Conservation (phyloP, 2,113 vertebrate genomes). For the Saguinus midas region DNA sequence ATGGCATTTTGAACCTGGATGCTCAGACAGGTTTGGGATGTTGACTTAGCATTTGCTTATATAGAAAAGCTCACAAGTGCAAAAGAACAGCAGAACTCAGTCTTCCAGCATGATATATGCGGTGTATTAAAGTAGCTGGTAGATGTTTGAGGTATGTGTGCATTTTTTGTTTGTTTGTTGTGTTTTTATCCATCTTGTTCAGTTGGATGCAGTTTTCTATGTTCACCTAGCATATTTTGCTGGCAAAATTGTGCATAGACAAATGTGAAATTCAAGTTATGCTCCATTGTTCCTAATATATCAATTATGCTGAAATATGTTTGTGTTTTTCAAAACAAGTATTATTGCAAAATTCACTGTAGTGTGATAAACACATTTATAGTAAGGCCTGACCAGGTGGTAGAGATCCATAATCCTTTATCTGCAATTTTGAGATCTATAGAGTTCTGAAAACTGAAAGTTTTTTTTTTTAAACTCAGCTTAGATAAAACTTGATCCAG, state of each 20-base stretch:
- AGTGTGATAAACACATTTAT: neutral
- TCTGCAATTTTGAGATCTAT: neutral
- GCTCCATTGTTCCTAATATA: neutral
- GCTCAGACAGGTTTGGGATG: neutral
- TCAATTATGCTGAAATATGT: neutral
- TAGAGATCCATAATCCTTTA: neutral
- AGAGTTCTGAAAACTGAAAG: neutral
- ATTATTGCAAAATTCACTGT: neutral
- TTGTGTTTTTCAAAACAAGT: conserved; percentile 15
- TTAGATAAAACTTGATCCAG: neutral
- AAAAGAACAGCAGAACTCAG: neutral
- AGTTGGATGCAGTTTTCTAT: neutral
- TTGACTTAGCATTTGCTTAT: neutral
- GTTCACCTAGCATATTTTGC: neutral
- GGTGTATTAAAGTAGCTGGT: neutral
- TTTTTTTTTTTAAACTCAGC: neutral
- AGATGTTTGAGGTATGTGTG: neutral
- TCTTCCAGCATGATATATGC: neutral
- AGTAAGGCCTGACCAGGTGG: neutral
- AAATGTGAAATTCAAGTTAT: neutral
- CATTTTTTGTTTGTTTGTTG: neutral
- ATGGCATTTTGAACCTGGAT: neutral
- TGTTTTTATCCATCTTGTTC: neutral
- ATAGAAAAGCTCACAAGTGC: neutral
- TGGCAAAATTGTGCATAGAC: neutral